Evolutionary conservation across 2,113 vertebrate species (phyloP), one percentile per base, ranked within the genome.

Genomic region (Atherinomorus stipes): DNA sequence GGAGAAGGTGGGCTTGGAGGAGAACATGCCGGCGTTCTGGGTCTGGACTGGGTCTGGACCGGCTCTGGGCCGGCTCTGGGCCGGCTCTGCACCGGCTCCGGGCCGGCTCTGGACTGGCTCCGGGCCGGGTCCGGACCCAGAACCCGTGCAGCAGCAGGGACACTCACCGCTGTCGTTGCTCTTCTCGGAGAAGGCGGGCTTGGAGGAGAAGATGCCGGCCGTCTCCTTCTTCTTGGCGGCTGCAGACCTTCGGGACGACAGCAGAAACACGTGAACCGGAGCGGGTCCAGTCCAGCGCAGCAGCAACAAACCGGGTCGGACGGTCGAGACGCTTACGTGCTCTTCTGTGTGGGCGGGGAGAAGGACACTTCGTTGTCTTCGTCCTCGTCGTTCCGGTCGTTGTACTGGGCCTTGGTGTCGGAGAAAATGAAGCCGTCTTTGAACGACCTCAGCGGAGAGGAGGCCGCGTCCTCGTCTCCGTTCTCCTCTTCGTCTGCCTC

Each of bases 161-260:
- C n/a, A 83, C 95, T 93, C 91, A 98, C 97, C 96, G 11, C 92
- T 94, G 82, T 98, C 96, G 67, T n/a, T n/a, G n/a, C 92, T 94
- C 88, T 96, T 97, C 86, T 97, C 96, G 40, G 89, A 92, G 70
- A 95, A 96, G 40, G 94, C 94, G 0, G 94, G 64, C 85, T 93
- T 93, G 4, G 93, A 88, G 0, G 88, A 89, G 80, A 94, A 92
- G 62, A 91, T 84, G 72, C 83, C 90, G 71, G 72, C 76, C 5
- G 86, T 63, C 42, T 91, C 85, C 19, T 84, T 92, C 64, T 95
- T 96, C 89, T 96, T 95, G 31, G 92, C 90, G 88, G 91, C 93
- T 11, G 49, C 57, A 71, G 95, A 93, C 75, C 97, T 97, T 69
- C 16, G 81, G 61, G 67, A 60, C 21, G 49, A 15, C 22, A 84